Evolutionary conservation across 2,113 vertebrate species (phyloP).

Genomic region (Mohoua ochrocephala): DNA sequence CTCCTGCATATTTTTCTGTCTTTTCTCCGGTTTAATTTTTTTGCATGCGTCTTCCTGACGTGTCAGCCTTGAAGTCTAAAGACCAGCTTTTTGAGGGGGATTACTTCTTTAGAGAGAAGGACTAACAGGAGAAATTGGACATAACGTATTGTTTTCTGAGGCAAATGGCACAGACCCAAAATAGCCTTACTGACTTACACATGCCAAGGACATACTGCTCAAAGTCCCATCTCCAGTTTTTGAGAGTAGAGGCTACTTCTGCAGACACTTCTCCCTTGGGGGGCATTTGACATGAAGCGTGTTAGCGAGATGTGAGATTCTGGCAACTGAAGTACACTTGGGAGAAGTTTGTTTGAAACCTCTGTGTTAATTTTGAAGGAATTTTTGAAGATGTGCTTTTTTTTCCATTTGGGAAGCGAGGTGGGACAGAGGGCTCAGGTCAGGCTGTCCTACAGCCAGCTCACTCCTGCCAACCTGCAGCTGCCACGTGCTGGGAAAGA

Average conservation of each 20-base stretch:
- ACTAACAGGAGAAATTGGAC: neutral
- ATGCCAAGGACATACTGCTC: neutral
- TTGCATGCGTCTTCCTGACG: neutral
- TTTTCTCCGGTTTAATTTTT: neutral
- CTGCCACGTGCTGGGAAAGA: rapidly evolving
- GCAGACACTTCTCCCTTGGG: neutral
- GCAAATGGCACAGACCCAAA: neutral
- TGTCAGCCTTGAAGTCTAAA: neutral
- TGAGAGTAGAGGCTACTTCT: neutral
- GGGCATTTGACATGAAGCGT: neutral
- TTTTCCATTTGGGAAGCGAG: neutral
- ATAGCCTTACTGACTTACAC: neutral
- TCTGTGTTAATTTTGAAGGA: neutral
- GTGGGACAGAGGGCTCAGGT: neutral
- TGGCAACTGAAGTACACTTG: neutral
- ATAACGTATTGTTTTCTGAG: neutral
- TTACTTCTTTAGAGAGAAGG: neutral
- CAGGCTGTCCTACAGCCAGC: neutral
- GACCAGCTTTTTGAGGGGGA: neutral
- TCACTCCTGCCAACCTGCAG: neutral
- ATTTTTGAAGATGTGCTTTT: neutral
- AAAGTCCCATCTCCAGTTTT: neutral
- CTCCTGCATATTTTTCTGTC: neutral
- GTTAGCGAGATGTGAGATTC: neutral
- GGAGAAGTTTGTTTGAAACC: neutral